Evolutionary conservation across 2,113 vertebrate genomes (phyloP).

Genomic region (Forbesichthys papilliferus): DNA sequence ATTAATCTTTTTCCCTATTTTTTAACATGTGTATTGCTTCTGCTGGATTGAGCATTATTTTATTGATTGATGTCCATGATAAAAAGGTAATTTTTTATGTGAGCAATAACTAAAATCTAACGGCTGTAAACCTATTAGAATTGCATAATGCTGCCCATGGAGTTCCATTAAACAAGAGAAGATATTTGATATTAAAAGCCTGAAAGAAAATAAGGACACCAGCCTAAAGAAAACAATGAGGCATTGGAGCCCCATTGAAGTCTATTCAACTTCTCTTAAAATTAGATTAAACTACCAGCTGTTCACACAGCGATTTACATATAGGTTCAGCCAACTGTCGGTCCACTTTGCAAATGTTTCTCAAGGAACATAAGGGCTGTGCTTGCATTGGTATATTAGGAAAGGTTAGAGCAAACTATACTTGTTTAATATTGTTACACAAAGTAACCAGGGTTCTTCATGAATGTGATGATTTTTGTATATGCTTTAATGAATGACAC

Average conservation of each 20-base stretch:
- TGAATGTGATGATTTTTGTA: conserved; percentile 47
- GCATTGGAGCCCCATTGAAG: background rate
- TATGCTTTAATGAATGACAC: background rate
- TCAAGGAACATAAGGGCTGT: conserved; percentile 13
- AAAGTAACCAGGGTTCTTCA: conserved; percentile 9
- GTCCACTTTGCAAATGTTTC: conserved; percentile 37
- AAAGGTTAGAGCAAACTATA: background rate
- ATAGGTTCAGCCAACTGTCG: conserved; percentile 27
- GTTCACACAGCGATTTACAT: conserved; percentile 65
- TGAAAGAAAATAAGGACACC: background rate
- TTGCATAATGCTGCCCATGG: background rate
- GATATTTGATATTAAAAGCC: conserved; percentile 1
- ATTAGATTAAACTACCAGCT: conserved; percentile 48
- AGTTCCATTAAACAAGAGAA: background rate
- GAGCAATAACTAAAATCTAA: too few relatives aligned
- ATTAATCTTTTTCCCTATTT: too few relatives aligned
- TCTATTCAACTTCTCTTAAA: conserved; percentile 10
- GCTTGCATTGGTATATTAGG: conserved; percentile 14
- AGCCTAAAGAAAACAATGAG: conserved; percentile 29
- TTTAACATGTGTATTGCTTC: too few relatives aligned
- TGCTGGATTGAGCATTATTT: too few relatives aligned
- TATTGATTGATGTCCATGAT: too few relatives aligned
- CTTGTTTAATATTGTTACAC: background rate
- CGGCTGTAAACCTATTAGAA: background rate
- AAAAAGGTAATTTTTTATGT: too few relatives aligned